Evolutionary conservation across 2,797 vertebrate genomes (phyloP).

Genomic region (Cichlasoma orientale): DNA sequence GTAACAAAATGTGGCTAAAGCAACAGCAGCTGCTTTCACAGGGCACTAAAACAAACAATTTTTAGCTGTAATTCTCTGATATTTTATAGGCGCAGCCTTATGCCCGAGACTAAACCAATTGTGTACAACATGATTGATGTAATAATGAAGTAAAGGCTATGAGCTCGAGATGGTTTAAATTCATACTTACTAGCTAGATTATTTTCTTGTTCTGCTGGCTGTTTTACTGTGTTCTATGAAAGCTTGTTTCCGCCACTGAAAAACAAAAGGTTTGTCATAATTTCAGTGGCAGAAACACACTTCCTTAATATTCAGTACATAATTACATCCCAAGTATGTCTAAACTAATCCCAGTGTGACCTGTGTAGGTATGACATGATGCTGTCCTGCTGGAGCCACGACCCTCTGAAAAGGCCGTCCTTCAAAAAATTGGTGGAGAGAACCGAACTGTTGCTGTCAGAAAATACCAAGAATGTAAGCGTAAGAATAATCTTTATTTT

Average conservation of each 20-base stretch:
- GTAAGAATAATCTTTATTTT: background rate
- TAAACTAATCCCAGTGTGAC: slow-evolving; percentile 17
- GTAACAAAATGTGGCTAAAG: background rate
- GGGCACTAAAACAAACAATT: background rate
- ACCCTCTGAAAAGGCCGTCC: slow-evolving; percentile 91
- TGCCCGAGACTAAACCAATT: background rate
- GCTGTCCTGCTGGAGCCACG: slow-evolving; percentile 93
- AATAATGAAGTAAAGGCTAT: background rate
- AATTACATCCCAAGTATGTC: background rate
- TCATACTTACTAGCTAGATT: background rate
- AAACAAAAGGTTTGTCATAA: too few species aligned
- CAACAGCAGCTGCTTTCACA: background rate
- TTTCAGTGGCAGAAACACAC: too few species aligned
- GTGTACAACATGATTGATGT: background rate
- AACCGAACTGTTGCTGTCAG: slow-evolving; percentile 92
- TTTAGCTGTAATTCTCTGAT: background rate
- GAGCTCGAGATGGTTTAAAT: background rate
- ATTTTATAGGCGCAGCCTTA: background rate
- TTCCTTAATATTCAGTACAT: too few species aligned
- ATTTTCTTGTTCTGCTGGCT: background rate
- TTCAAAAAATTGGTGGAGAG: slow-evolving; percentile 94
- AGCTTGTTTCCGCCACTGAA: background rate
- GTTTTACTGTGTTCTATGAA: background rate
- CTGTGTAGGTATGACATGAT: slow-evolving; percentile 91
- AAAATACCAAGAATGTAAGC: slow-evolving; percentile 89